phyloP scores from a whole-genome alignment of 1,140 invertebrate genomes.

The Trichogramma pretiosum region DNA sequence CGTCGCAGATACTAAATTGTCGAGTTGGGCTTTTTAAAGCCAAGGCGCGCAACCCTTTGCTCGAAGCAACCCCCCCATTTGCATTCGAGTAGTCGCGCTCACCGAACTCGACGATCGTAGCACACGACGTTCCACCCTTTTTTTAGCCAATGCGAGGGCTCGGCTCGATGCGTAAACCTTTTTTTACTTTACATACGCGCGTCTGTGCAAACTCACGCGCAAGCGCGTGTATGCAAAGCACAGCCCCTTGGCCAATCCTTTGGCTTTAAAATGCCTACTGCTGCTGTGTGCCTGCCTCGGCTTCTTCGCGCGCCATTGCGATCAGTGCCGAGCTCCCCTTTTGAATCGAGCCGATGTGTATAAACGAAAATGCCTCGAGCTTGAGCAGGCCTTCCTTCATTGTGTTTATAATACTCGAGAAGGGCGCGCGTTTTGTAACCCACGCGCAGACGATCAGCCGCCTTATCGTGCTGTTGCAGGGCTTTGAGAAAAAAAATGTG shows the following conservation, averaged over 20 bases:
- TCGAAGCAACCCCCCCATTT: constrained; percentile 4
- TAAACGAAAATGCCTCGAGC: too few relatives aligned
- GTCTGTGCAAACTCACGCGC: background rate
- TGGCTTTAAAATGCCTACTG: background rate
- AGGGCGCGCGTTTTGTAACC: too few relatives aligned
- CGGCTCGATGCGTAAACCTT: too few relatives aligned
- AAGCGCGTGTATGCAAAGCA: constrained; percentile 11
- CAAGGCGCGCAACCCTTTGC: background rate
- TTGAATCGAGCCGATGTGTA: too few relatives aligned
- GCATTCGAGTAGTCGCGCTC: background rate
- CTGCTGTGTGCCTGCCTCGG: background rate
- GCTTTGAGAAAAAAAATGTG: constrained; percentile 38
- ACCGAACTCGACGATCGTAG: background rate
- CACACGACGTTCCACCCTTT: background rate
- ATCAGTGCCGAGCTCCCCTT: too few relatives aligned
- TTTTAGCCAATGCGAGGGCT: constrained; percentile 1
- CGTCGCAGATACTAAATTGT: too few relatives aligned
- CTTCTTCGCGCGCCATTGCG: too few relatives aligned
- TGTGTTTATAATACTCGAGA: too few relatives aligned
- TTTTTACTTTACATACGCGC: constrained; percentile 10
- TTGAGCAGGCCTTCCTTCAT: too few relatives aligned
- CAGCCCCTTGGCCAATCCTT: constrained; percentile 4
- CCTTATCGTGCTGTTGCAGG: constrained; percentile 34
- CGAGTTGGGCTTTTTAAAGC: constrained; percentile 7
- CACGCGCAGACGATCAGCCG: too few relatives aligned